Conservation (phyloP, 2,888 invertebrate species). For the Thera britannica region DNA sequence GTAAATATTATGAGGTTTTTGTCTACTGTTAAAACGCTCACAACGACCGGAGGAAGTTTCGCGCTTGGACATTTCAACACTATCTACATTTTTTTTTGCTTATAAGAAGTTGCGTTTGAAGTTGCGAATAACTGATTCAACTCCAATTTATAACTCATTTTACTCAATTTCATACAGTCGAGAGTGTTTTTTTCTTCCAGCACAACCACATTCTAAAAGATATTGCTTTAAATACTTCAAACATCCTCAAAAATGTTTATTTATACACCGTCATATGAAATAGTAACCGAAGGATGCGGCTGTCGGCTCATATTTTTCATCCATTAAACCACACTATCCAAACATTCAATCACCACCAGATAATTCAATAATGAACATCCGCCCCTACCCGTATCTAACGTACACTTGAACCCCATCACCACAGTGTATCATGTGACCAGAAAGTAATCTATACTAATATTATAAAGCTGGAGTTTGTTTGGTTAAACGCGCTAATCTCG, state of each 20-base stretch:
- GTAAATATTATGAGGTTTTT: too few relatives aligned
- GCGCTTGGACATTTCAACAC: too few relatives aligned
- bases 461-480: not conserved
- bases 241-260: constrained; percentile 17
- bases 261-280: constrained; percentile 27
- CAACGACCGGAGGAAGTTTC: too few relatives aligned
- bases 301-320: constrained; percentile 37
- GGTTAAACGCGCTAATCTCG: too few relatives aligned
- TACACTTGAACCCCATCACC: constrained; percentile 39
- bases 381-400: constrained; percentile 60
- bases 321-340: constrained; percentile 49
- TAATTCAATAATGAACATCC: constrained; percentile 62
- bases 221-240: not conserved
- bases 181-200: too few relatives aligned
- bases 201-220: not conserved
- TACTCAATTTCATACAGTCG: too few relatives aligned
- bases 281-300: constrained; percentile 33
- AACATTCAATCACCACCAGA: constrained; percentile 66
- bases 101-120: too few relatives aligned
- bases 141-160: too few relatives aligned
- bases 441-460: constrained; percentile 20
- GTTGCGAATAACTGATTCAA: too few relatives aligned
- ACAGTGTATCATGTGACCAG: constrained; percentile 28
- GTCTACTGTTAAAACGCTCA: too few relatives aligned
- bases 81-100: too few relatives aligned